phyloP scores from a whole-genome alignment of 2,888 invertebrate species.

The Luperina nickerlii region DNA sequence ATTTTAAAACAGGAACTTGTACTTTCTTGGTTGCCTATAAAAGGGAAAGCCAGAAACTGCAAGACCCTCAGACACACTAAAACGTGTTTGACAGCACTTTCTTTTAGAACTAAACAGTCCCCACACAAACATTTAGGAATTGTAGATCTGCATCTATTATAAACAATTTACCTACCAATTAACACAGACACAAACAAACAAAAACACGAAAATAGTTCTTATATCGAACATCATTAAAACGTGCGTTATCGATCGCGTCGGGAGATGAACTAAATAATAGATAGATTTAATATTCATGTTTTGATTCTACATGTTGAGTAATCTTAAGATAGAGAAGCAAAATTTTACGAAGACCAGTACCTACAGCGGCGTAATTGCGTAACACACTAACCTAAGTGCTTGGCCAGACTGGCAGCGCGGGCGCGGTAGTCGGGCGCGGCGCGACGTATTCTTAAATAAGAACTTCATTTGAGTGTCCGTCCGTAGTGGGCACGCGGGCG shows the following conservation, averaged over 20 bases:
- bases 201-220: slow-evolving; percentile 40
- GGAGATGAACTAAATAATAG: slow-evolving; percentile 53
- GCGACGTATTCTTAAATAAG: too few relatives aligned
- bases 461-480: too few relatives aligned
- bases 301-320: background rate
- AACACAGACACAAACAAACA: slow-evolving; percentile 54
- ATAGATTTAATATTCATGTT: background rate
- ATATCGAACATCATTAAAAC: slow-evolving; percentile 38
- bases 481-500: too few relatives aligned
- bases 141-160: background rate
- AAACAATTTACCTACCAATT: slow-evolving; percentile 47
- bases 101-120: background rate
- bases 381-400: background rate
- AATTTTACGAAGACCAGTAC: slow-evolving; percentile 1
- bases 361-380: background rate
- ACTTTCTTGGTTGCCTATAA: background rate
- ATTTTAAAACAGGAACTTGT: background rate
- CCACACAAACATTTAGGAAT: background rate
- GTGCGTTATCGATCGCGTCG: slow-evolving; percentile 5
- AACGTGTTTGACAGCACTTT: background rate
- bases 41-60: background rate
- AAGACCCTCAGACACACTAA: background rate
- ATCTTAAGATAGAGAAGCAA: slow-evolving; percentile 11
- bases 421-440: too few relatives aligned
- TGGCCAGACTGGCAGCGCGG: too few relatives aligned